Percentiles rank a stretch among this genome's conserved stretches.
Conservation (phyloP, 1,140 invertebrate species). For the Copidosoma floridanum region DNA sequence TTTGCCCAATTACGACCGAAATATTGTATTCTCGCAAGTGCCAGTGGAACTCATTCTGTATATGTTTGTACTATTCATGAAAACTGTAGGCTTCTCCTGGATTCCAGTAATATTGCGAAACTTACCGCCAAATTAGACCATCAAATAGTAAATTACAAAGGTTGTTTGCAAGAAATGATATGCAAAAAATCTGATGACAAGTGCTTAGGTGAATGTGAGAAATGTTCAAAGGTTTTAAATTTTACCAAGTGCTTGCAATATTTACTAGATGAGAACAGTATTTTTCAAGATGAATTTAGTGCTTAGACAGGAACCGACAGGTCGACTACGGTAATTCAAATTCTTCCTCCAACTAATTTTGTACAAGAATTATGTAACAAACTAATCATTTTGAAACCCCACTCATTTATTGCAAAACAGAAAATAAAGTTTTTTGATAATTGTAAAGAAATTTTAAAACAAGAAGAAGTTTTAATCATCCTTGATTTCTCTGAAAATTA, state of each 20-base stretch:
- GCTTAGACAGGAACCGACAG: not conserved
- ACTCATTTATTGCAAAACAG: no score
- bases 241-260: not conserved
- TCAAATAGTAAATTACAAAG: not conserved
- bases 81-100: not conserved
- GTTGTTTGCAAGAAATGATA: not conserved
- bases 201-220: not conserved
- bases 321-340: not conserved
- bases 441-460: no score
- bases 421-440: no score
- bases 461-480: no score
- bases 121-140: not conserved
- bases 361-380: no score
- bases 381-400: no score
- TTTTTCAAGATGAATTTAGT: not conserved
- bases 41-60: no score
- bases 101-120: not conserved
- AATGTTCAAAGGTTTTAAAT: not conserved
- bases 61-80: no score
- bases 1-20: not conserved
- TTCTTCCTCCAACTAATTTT: no score
- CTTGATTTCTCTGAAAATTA: no score
- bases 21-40: not conserved
- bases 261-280: not conserved
- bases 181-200: not conserved